Conservation (phyloP, 53 echinoderm and acorn worm genomes). For the Holothuria leucospilota region DNA sequence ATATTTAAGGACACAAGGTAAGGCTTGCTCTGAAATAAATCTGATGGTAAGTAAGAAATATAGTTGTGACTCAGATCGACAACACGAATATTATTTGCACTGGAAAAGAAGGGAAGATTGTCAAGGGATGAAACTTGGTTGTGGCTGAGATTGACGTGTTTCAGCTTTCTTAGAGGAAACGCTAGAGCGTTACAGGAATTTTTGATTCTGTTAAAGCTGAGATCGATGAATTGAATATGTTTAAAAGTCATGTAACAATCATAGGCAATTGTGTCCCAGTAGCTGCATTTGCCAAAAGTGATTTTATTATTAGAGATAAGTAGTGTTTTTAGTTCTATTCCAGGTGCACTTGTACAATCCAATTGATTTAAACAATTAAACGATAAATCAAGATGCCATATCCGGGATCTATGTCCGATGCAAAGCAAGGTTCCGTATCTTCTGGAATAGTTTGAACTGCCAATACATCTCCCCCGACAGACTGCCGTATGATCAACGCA, state of each 20-base stretch:
- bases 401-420: background rate
- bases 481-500: conserved; percentile 10
- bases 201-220: conserved; percentile 9
- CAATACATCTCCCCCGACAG: conserved; percentile 17
- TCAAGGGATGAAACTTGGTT: background rate
- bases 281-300: background rate
- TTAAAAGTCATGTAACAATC: background rate
- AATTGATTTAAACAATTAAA: background rate
- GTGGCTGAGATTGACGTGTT: conserved; percentile 20
- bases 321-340: background rate
- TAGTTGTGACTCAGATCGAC: conserved; percentile 14
- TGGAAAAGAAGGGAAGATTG: background rate
- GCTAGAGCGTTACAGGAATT: background rate
- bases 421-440: background rate
- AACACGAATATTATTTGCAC: background rate
- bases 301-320: conserved; percentile 16
- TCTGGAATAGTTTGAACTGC: background rate
- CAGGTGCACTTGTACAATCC: background rate
- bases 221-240: background rate
- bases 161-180: background rate
- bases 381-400: background rate
- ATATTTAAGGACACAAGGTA: too few relatives aligned
- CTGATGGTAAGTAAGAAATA: background rate
- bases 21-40: too few relatives aligned
- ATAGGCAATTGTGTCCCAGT: background rate